Conservation (phyloP, 1,140 invertebrate genomes). For the Penaeus vannamei region DNA sequence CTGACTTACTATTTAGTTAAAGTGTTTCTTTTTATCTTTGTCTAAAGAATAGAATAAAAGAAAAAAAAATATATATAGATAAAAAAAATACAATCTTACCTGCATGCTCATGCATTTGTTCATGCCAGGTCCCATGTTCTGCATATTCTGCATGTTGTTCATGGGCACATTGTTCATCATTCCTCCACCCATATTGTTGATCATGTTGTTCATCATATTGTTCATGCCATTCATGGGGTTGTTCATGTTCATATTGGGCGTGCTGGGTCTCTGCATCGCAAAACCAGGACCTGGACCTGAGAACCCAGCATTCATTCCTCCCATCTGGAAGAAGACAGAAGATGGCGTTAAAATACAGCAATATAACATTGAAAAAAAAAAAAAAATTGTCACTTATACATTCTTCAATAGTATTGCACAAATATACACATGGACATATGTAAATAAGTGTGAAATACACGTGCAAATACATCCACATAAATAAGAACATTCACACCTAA, state of each 20-base stretch:
- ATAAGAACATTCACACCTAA: too few relatives aligned
- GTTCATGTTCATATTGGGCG: constrained; percentile 67
- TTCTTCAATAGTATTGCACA: neutral
- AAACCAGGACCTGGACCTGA: constrained; percentile 59
- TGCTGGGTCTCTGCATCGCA: constrained; percentile 63
- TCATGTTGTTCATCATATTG: constrained; percentile 68
- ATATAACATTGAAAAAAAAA: neutral
- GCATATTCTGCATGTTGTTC: constrained; percentile 67
- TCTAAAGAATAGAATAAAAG: neutral
- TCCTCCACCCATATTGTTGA: constrained; percentile 67
- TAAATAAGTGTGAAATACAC: too few relatives aligned
- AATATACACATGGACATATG: too few relatives aligned
- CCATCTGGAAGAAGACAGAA: constrained; percentile 53
- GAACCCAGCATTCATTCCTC: constrained; percentile 56
- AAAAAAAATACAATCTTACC: constrained; percentile 44
- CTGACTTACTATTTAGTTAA: too few relatives aligned
- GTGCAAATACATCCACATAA: too few relatives aligned
- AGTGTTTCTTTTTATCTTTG: neutral
- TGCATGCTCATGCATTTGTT: constrained; percentile 68
- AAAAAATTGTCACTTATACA: neutral
- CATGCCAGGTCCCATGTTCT: constrained; percentile 67
- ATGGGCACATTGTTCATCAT: constrained; percentile 67
- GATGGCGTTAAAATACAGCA: neutral
- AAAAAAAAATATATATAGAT: neutral
- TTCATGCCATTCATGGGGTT: constrained; percentile 69